Base-by-base conservation (phyloP, 2,797 vertebrate genomes). In the Meda fulgida region DNA sequence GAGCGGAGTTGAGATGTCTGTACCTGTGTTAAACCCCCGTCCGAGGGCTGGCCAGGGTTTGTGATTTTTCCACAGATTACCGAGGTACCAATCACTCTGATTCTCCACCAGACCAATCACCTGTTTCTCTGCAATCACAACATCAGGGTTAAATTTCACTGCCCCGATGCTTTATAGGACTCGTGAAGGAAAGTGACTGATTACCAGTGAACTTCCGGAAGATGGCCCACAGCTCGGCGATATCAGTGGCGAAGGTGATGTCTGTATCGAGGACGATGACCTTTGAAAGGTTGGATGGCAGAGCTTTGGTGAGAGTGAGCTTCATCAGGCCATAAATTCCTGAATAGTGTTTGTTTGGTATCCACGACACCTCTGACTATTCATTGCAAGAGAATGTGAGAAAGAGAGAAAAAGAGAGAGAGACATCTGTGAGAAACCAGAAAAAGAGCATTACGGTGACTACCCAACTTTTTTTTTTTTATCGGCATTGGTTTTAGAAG, bases 261-360 rank as follows among this genome's bases (percentile, higher is more conserved):
- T 99, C 98, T 0, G 98, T 99, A 91, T 99, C 98, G 89, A 99
- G 94, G 91, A 99, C 97, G 29, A 99, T 98, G 94, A 98, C 97
- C 78, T 96, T 98, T 8, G 95, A 93, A 89, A 99, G 96, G 94
- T 95, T 94, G 34, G 95, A 89, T 63, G 98, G 98, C 89, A 99
- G 92, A 1, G 95, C 95, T 87, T 96, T 95, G 88, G 97, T 97
- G 73, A 99, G 94, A 0, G 96, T 98, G 81, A 99, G 95, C 94
- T 99, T 99, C 98, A 99, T 97, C 89, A 99, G 94, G 84, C 98
- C 98, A 0, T 98, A 99, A 91, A 99, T 97, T 89, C 98, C 98
- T 0, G 98, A 99, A 94, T 99, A 99, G 90, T 99, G 98, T 86
- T 97, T 99, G 94, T 98, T 99, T 87, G 98, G 98, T 88, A 99